Evolutionary conservation across 2,797 vertebrate species (phyloP).

Genomic region (Spheniscus humboldti): DNA sequence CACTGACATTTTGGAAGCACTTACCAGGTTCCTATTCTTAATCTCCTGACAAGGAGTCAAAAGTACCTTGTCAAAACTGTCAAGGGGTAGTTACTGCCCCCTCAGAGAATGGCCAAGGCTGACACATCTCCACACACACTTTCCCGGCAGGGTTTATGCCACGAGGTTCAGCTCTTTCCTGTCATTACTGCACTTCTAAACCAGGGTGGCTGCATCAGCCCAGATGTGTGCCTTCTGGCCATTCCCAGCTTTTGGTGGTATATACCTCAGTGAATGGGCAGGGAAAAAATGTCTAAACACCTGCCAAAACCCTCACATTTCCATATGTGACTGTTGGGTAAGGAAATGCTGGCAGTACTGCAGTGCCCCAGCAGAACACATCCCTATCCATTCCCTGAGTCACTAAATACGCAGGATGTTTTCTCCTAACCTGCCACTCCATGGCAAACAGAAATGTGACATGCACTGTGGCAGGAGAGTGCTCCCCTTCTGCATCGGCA

Average conservation of each 20-base stretch:
- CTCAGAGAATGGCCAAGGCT: background rate
- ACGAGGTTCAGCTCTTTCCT: background rate
- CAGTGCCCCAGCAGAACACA: background rate
- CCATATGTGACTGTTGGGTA: background rate
- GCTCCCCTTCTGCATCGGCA: background rate
- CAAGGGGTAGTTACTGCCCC: background rate
- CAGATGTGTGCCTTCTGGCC: background rate
- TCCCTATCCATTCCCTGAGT: background rate
- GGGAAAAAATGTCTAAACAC: background rate
- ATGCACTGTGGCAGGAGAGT: background rate
- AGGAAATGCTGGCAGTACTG: background rate
- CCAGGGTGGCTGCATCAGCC: background rate
- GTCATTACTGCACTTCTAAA: background rate
- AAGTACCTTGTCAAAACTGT: constrained; percentile 36
- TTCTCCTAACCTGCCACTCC: background rate
- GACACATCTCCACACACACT: background rate
- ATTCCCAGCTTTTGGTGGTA: background rate
- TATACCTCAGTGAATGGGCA: background rate
- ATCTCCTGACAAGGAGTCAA: constrained; percentile 35
- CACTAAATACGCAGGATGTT: background rate
- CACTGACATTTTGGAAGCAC: background rate
- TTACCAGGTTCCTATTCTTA: constrained; percentile 20
- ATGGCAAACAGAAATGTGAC: background rate
- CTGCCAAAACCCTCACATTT: background rate
- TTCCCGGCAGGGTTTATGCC: background rate